Base-by-base conservation (phyloP, 2,888 invertebrate species). In the Drosophila meridionalis region DNA sequence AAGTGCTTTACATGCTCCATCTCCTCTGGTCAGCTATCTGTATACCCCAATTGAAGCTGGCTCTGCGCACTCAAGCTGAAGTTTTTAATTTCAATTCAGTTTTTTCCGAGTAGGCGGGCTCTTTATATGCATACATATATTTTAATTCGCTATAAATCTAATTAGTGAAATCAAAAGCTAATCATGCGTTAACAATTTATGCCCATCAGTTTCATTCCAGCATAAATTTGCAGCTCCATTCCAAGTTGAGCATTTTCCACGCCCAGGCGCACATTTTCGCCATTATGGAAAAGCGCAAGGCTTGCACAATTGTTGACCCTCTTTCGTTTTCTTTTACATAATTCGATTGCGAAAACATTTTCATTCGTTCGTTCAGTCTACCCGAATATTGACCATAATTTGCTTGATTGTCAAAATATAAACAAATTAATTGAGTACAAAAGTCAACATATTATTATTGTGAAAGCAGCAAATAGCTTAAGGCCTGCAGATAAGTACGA, bases 141-240 rank as follows among this genome's bases (percentile, higher is more conserved):
- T 85, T 90, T 77, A 88, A 88, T 85, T 73, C 83, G 86, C 83
- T 67, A 87, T 87, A 90, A 87, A 87, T 87, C 87, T 87, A 90
- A 87, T 87, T 87, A 87, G 87, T 80, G 87, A 87, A 81, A 81
- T 90, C 89, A 79, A 76, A 73, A 81, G 60, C 87, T 87, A 90
- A 87, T 87, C 87, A 87, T 78, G 87, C 87, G 89, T 89, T 79
- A 87, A 90, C 81, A 87, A 87, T 87, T 87, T 87, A 90, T 87
- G 89, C 82, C 81, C 87, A 88, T 78, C 88, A 71, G 67, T 67
- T 86, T 80, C 80, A 83, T 69, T 71, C 62, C 78, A 63, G 65
- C 67, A 76, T 66, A 56, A 68, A 78, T 78, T 78, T 42, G 20
- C 42, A 34, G 6, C 47, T 20, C 20, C 20, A 45, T 26, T 26